phyloP scores from a whole-genome alignment of 2,888 invertebrate species.

The Homarus gammarus region DNA sequence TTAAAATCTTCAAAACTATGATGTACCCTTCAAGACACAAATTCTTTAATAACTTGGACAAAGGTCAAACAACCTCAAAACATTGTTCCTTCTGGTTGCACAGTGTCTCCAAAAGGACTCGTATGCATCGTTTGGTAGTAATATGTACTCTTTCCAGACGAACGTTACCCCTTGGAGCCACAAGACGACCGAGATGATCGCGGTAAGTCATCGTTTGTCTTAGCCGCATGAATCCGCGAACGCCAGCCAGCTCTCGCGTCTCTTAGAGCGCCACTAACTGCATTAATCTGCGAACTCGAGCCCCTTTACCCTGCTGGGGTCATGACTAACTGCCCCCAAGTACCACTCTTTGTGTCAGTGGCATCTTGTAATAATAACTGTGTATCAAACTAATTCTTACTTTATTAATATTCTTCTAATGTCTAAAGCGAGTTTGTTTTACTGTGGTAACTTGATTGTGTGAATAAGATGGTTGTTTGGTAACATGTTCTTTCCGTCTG shows the following conservation, averaged over 20 bases:
- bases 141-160: conserved; percentile 65
- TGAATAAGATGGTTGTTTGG: too few relatives aligned
- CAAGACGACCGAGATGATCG: conserved; percentile 46
- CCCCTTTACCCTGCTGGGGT: not conserved
- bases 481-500: too few relatives aligned
- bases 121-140: not conserved
- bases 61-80: too few relatives aligned
- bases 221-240: conserved; percentile 6
- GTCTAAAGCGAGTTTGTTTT: not conserved
- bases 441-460: too few relatives aligned
- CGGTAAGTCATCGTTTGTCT: conserved; percentile 50
- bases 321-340: too few relatives aligned
- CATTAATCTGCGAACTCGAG: not conserved
- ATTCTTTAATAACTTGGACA: too few relatives aligned
- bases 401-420: not conserved
- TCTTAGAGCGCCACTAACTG: not conserved
- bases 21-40: too few relatives aligned
- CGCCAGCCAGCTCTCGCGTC: not conserved
- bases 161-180: conserved; percentile 66
- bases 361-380: not conserved
- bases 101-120: not conserved
- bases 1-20: too few relatives aligned
- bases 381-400: not conserved
- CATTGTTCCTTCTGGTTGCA: too few relatives aligned
- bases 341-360: too few relatives aligned